Evolutionary conservation across 2,888 invertebrate genomes (phyloP), one percentile per base, ranked within the genome.

Genomic region (Rhagonycha lutea): DNA sequence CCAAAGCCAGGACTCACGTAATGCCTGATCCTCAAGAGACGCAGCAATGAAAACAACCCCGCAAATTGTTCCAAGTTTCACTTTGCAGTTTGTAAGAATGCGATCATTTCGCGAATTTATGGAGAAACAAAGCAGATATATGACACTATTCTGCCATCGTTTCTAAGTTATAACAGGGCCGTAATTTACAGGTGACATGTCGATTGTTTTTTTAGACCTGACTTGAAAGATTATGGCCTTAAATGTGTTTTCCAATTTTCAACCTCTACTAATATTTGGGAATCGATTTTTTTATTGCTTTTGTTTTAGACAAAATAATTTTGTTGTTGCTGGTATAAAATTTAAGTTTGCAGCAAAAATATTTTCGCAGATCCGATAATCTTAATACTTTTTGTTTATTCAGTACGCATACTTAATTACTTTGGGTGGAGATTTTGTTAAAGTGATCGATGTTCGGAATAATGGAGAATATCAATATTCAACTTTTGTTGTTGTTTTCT

Each of bases 41-140:
- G 67, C 62, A 72, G 77, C 77, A 79, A 82, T 82, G 82, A 82
- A 83, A 83, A 82, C 82, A 82, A 80, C 83, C 80, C 84, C 84
- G 82, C 85, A 85, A 86, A 85, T 85, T 85, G 84, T 83, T 80
- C 80, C 81, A 85, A 85, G 84, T 85, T 85, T 86, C 85, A 85
- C 85, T 85, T 85, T 83, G 82, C 82, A 81, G 81, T 81, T 82
- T 81, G 83, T 83, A 84, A 85, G 84, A 85, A 85, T 83, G 84
- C 81, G 83, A 84, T 85, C 84, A 85, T 84, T 85, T 83, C 79
- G 78, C 76, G 83, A 84, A 86, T 86, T 86, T 86, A 85, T 85
- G 80, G 82, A 79, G 83, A 85, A 84, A 83, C 82, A 83, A 83
- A 83, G 80, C 81, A 81, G 83, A 86, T 85, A 84, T 86, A 87